phyloP scores from a whole-genome alignment of 2,113 vertebrate genomes.

The Cinclus cinclus region DNA sequence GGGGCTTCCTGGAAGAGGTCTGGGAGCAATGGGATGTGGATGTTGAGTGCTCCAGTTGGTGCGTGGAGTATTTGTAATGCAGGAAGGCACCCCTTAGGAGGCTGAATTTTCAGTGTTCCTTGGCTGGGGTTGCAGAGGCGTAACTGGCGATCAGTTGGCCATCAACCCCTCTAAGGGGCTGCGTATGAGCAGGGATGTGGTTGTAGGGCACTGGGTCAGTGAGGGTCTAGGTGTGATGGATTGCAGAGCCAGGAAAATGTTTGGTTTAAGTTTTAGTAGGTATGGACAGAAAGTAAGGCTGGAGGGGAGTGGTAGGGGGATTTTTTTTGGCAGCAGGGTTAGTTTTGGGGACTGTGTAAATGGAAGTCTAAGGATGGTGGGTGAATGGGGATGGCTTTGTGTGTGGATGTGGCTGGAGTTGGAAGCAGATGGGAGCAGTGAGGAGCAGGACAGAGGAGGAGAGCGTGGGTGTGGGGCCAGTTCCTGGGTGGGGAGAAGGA shows the following conservation, averaged over 20 bases:
- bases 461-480: background rate
- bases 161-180: background rate
- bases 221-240: background rate
- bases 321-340: background rate
- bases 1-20: background rate
- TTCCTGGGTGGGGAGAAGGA: background rate
- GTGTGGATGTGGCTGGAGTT: background rate
- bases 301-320: background rate
- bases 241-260: background rate
- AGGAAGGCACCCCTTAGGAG: fast-evolving
- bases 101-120: background rate
- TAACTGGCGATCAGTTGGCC: fast-evolving
- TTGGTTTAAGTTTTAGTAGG: background rate
- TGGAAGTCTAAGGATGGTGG: background rate
- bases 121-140: background rate
- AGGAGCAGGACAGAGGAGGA: background rate
- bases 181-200: background rate
- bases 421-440: background rate
- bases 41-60: background rate
- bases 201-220: background rate
- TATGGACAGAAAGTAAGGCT: background rate
- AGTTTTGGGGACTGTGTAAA: background rate
- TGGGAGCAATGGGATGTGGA: too few relatives aligned
- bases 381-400: background rate
- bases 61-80: fast-evolving